Percentiles rank a stretch among this genome's conserved stretches.
Evolutionary conservation across 2,113 vertebrate species (phyloP).

Genomic region (Dolichallabes microphthalmus): DNA sequence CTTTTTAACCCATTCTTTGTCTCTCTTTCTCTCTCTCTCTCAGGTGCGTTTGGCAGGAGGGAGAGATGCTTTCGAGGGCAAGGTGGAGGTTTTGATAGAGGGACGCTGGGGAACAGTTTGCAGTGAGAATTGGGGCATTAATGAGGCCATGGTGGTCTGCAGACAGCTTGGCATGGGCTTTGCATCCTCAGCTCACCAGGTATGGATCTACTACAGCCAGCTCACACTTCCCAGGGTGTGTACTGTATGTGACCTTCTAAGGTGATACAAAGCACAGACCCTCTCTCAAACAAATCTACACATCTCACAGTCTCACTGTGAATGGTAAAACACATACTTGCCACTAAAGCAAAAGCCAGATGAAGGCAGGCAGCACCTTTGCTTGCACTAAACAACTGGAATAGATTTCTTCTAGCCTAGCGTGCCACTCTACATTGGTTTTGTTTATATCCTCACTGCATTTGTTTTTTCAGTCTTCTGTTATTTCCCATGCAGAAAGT

Average conservation of each 20-base stretch:
- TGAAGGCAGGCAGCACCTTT: not conserved
- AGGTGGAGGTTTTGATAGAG: constrained; percentile 88
- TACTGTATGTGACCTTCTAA: not conserved
- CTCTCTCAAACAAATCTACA: not conserved
- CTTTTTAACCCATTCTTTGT: no score
- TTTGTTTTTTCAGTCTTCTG: constrained; percentile 67
- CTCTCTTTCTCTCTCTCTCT: not conserved
- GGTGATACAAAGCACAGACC: not conserved
- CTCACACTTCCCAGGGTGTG: constrained; percentile 59
- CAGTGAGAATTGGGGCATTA: constrained; percentile 91
- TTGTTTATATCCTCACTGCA: constrained; percentile 45
- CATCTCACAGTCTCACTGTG: not conserved
- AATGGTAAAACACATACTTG: not conserved
- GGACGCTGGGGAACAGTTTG: constrained; percentile 87
- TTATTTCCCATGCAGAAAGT: constrained; percentile 72
- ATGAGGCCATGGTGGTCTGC: constrained; percentile 93
- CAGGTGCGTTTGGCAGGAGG: constrained; percentile 91
- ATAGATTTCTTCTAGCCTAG: not conserved
- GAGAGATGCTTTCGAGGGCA: constrained; percentile 78
- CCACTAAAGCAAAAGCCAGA: not conserved
- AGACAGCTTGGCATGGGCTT: constrained; percentile 91
- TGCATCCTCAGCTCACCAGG: constrained; percentile 77
- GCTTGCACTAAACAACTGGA: not conserved
- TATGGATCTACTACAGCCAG: constrained; percentile 11
- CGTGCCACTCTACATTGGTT: not conserved